These are phyloP conservation scores for Thymelicus lineola DNA, from an alignment of 2,888 invertebrate species.

Conservation along the genomic window DNA sequence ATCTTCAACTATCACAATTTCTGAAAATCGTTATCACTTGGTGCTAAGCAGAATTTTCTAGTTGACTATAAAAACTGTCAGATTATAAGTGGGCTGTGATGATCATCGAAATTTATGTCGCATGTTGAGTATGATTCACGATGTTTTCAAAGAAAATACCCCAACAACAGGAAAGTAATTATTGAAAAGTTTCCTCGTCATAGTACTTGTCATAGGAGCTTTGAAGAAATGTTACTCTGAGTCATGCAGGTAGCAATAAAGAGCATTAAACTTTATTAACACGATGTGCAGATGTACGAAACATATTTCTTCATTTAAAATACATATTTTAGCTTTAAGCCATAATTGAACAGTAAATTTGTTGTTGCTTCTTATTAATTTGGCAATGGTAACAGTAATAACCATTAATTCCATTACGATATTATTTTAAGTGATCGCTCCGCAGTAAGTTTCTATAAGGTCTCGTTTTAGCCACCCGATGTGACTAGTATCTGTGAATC, in stretches of 20 bases:
- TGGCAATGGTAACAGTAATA: too few relatives aligned
- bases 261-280: conserved; percentile 39
- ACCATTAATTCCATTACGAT: too few relatives aligned
- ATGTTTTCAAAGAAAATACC: conserved; percentile 8
- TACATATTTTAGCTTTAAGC: conserved; percentile 5
- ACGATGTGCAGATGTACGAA: conserved; percentile 4
- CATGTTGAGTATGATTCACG: conserved; percentile 4
- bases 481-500: too few relatives aligned
- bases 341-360: too few relatives aligned
- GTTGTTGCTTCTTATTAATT: too few relatives aligned
- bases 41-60: conserved; percentile 21
- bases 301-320: background rate
- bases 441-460: too few relatives aligned
- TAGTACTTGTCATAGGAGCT: conserved; percentile 1
- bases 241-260: conserved; percentile 29
- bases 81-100: background rate
- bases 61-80: conserved; percentile 4
- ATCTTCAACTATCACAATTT: background rate
- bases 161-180: conserved; percentile 9
- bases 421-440: too few relatives aligned
- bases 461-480: too few relatives aligned
- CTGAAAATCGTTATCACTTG: conserved; percentile 2
- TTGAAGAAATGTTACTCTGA: conserved; percentile 3
- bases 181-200: conserved; percentile 20
- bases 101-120: conserved; percentile 1